A percentile compares a stretch with the other conserved stretches of the same genome.
Conservation (phyloP, 2,797 vertebrate species). For the Typhlichthys eigenmanni region DNA sequence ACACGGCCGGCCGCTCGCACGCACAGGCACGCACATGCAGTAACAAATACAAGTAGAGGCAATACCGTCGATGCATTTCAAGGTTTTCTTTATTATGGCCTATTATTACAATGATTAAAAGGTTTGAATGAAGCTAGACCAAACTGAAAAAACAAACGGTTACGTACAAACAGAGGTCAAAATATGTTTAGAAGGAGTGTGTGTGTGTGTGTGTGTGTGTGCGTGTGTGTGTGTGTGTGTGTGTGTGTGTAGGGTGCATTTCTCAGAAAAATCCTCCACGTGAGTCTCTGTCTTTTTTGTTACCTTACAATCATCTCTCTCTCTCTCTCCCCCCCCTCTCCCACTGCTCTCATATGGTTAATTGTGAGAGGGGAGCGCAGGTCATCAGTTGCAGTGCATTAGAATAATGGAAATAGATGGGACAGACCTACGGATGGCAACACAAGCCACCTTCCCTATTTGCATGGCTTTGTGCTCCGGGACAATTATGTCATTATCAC, state of each 20-base stretch:
- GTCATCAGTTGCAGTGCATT: constrained; percentile 76
- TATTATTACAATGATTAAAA: too few relatives aligned
- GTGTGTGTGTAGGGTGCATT: too few relatives aligned
- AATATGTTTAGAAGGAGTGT: too few relatives aligned
- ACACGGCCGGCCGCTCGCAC: constrained; percentile 37
- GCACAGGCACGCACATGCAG: constrained; percentile 13
- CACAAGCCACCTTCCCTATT: constrained; percentile 75
- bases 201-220: too few relatives aligned
- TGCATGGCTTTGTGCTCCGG: constrained; percentile 72
- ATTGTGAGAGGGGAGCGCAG: constrained; percentile 72
- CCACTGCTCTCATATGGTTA: constrained; percentile 49
- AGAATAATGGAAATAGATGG: constrained; percentile 79
- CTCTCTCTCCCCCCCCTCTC: constrained; percentile 18
- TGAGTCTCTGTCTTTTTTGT: constrained; percentile 29
- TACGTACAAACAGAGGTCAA: too few relatives aligned
- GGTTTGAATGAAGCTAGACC: too few relatives aligned
- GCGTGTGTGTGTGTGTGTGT: too few relatives aligned
- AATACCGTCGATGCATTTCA: too few relatives aligned
- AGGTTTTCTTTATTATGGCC: too few relatives aligned
- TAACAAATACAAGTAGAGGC: constrained; percentile 26
- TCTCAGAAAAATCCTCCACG: background rate
- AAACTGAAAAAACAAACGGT: too few relatives aligned
- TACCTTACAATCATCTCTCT: constrained; percentile 12
- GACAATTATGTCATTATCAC: constrained; percentile 78
- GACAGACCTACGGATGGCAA: constrained; percentile 72